Evolutionary conservation across 2,113 vertebrate species (phyloP), one percentile per base, ranked within the genome.

Genomic region (Naja naja): DNA sequence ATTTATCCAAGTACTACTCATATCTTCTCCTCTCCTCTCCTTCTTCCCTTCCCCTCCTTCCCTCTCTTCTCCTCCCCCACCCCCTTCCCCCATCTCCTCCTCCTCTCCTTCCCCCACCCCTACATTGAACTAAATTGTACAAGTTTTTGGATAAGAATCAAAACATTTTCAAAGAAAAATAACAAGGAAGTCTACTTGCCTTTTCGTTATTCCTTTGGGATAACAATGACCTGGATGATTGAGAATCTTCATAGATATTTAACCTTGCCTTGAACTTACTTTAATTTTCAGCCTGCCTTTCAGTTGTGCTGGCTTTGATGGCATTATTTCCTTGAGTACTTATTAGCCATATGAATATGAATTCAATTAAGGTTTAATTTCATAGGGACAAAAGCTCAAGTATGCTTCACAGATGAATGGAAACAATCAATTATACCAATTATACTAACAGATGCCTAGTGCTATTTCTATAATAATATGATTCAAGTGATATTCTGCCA

Each of bases 381-480:
- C n/a, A 39, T 52, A 94, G 93, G 94, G 88, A 93, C 55, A 53
- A 95, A 54, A 95, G 23, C 85, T 93, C 88, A 93, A 93, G 90
- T 81, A 56, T 56, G 94, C 39, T 88, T 85, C 93, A 93, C 27
- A 93, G 74, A 45, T 90, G 53, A 93, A 94, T 85, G 88, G 0
- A 90, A 92, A 93, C 0, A 1, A 56, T 93, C 94, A 93, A 93
- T 94, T 93, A 93, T 94, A 93, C 93, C 90, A 95, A 93, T 96
- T 91, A 93, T 92, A 94, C 89, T 85, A 69, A 92, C 85, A 94
- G 95, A 95, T 95, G 90, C 92, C 0, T 60, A 0, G 0, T 94
- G 95, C 94, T 95, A 53, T 96, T 96, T 96, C 95, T 96, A 96
- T 96, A 95, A 90, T 1, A 69, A 94, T 90, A 25, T 95, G 94